phyloP scores from a whole-genome alignment of 2,888 invertebrate species.

The Pterobdella sp. region DNA sequence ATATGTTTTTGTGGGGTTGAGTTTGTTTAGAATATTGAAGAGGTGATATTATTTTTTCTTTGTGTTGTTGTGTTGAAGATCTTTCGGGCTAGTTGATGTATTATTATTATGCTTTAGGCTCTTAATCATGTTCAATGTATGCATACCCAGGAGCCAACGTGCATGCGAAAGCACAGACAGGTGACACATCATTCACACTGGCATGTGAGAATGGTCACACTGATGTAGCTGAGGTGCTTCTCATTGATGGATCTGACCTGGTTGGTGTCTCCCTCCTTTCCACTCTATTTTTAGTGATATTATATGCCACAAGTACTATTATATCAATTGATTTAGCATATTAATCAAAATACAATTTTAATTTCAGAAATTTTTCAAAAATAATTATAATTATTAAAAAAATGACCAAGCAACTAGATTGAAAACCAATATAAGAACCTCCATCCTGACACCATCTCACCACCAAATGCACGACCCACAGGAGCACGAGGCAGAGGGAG shows the following conservation, averaged over 20 bases:
- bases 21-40: not conserved
- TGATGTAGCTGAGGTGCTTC: conserved; percentile 83
- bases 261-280: conserved; percentile 52
- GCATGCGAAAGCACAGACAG: conserved; percentile 85
- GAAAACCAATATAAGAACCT: not conserved
- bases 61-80: not conserved
- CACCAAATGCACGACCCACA: no score
- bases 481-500: conserved; percentile 94
- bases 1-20: conserved; percentile 1
- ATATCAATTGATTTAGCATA: not conserved
- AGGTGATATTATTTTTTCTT: not conserved
- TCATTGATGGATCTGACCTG: conserved; percentile 80
- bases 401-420: not conserved
- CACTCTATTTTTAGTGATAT: no score
- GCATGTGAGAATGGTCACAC: conserved; percentile 98
- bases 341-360: not conserved
- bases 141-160: conserved; percentile 65
- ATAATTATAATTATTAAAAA: not conserved
- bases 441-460: not conserved
- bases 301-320: not conserved
- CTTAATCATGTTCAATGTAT: no score
- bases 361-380: no score
- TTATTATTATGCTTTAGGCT: no score
- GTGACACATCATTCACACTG: conserved; percentile 90
- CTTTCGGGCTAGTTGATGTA: not conserved